Conservation (phyloP, 2,888 invertebrate genomes). For the Nudaria mundana region DNA sequence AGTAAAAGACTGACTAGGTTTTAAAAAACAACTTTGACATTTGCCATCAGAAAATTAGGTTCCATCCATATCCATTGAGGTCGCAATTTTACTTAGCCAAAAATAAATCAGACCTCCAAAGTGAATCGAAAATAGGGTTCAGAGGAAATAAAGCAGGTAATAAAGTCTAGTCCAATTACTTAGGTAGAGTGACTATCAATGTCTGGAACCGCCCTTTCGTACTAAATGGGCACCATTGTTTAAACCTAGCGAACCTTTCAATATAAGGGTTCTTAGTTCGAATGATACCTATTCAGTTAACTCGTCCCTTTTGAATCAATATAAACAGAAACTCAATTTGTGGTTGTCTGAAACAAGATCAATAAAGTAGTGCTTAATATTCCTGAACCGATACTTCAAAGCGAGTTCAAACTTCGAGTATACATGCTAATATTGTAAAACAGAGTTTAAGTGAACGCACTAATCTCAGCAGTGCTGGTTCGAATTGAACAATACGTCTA, state of each 20-base stretch:
- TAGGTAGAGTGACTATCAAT: slow-evolving; percentile 7
- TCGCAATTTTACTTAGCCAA: neutral
- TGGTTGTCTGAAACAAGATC: neutral
- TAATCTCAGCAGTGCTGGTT: too few species aligned
- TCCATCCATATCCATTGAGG: neutral
- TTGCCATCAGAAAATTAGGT: too few species aligned
- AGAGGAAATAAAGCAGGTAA: neutral
- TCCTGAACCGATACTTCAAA: too few species aligned
- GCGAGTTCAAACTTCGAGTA: too few species aligned
- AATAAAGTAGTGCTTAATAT: too few species aligned
- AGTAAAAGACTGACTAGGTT: too few species aligned
- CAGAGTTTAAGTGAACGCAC: too few species aligned
- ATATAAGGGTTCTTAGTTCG: slow-evolving; percentile 1
- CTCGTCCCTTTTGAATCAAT: slow-evolving; percentile 1
- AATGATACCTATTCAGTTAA: slow-evolving; percentile 1
- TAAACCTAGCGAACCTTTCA: slow-evolving; percentile 4
- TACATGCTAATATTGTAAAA: too few species aligned
- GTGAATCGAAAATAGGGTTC: neutral
- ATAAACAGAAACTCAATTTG: neutral
- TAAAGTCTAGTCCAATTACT: slow-evolving; percentile 16
- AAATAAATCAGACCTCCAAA: neutral
- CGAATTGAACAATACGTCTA: too few species aligned
- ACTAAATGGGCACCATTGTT: slow-evolving; percentile 6
- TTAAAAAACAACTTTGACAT: too few species aligned
- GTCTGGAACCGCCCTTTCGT: slow-evolving; percentile 4